These are phyloP conservation scores for Drosophila takahashii DNA, from an alignment of 1,140 invertebrate species.

Conservation along the genomic window DNA sequence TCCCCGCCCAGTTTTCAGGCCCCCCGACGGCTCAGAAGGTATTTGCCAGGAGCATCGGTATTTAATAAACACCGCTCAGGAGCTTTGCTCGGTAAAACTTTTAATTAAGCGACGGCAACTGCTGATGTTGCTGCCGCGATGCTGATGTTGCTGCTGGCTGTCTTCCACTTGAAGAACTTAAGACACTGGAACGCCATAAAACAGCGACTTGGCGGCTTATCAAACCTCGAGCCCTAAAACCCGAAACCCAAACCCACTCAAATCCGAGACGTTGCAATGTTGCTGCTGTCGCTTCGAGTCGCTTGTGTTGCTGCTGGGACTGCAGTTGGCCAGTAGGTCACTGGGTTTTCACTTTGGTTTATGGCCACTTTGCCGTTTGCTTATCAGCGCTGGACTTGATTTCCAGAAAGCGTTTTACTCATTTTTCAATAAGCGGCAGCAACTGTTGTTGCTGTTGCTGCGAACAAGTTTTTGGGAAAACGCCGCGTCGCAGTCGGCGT, in stretches of 20 bases:
- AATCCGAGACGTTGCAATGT: background rate
- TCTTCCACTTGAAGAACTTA: constrained; percentile 31
- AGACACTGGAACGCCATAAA: constrained; percentile 57
- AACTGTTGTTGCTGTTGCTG: constrained; percentile 18
- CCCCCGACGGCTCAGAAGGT: constrained; percentile 13
- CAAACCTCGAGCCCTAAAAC: constrained; percentile 44
- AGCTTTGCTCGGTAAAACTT: constrained; percentile 58
- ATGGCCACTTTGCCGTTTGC: constrained; percentile 61
- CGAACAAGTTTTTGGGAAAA: constrained; percentile 45
- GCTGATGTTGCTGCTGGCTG: constrained; percentile 10
- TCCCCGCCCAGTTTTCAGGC: background rate
- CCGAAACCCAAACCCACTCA: constrained; percentile 17
- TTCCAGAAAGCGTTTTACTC: constrained; percentile 72
- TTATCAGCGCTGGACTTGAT: constrained; percentile 76
- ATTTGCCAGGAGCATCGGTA: constrained; percentile 61
- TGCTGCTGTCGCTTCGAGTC: background rate
- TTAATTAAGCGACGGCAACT: constrained; percentile 65
- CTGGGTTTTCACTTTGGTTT: constrained; percentile 80
- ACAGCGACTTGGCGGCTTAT: constrained; percentile 56
- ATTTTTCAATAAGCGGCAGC: constrained; percentile 73
- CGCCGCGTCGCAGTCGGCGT: constrained; percentile 39
- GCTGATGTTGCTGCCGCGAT: constrained; percentile 5
- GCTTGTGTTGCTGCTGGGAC: background rate
- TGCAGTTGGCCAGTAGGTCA: constrained; percentile 72
- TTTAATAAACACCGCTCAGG: constrained; percentile 71